Conservation (phyloP, 2,888 invertebrate species). For the Trilocha varians region DNA sequence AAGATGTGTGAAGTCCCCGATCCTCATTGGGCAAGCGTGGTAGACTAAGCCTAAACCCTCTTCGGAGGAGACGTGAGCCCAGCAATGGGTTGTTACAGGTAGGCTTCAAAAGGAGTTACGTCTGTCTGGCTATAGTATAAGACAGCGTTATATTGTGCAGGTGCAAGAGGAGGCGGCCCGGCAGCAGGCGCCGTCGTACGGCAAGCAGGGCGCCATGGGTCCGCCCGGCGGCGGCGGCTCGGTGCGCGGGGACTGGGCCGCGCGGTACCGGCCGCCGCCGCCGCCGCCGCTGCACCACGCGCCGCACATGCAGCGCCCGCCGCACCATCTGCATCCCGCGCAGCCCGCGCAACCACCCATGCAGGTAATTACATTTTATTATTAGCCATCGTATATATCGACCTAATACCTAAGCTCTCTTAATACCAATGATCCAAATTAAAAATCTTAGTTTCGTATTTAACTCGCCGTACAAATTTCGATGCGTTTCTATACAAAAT, state of each 20-base stretch:
- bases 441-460: no score
- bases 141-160: constrained; percentile 44
- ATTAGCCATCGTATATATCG: background rate
- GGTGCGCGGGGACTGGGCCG: constrained; percentile 65
- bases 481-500: constrained; percentile 1
- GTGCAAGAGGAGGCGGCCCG: constrained; percentile 94
- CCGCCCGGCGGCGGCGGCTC: constrained; percentile 37
- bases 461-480: no score
- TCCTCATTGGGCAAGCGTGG: no score
- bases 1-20: no score
- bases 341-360: constrained; percentile 19
- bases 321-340: constrained; percentile 47
- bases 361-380: constrained; percentile 14
- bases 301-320: constrained; percentile 51
- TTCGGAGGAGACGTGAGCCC: no score
- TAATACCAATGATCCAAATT: background rate
- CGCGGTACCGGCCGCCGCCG: constrained; percentile 85
- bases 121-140: no score
- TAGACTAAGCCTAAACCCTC: no score
- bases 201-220: constrained; percentile 78
- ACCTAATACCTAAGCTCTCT: background rate
- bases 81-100: no score
- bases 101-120: no score
- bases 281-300: constrained; percentile 50
- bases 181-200: constrained; percentile 89